Conservation (phyloP, 2,797 vertebrate genomes). For the Allobates femoralis region DNA sequence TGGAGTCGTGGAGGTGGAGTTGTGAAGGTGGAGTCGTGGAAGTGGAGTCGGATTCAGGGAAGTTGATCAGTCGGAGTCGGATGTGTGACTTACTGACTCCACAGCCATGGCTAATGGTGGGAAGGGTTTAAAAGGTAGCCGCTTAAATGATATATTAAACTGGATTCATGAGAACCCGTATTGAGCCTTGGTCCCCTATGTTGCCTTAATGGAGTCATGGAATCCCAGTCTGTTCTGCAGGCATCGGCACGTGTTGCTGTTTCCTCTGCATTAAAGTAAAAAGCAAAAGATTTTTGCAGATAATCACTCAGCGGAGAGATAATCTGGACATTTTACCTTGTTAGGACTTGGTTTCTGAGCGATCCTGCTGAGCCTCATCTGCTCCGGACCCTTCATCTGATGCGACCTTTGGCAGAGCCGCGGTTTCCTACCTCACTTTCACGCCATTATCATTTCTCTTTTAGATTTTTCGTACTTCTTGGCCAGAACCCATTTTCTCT, state of each 20-base stretch:
- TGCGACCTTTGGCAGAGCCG: constrained; percentile 52
- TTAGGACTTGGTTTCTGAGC: constrained; percentile 42
- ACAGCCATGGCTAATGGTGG: no score
- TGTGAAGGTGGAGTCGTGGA: no score
- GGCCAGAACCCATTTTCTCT: background rate
- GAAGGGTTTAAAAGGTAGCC: no score
- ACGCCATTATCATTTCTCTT: constrained; percentile 25
- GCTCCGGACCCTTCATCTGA: constrained; percentile 18
- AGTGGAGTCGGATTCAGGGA: no score
- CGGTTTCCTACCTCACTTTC: constrained; percentile 47
- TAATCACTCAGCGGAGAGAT: constrained; percentile 36
- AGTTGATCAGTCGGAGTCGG: no score
- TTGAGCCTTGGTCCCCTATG: background rate
- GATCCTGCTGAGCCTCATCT: constrained; percentile 26
- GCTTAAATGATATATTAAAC: no score
- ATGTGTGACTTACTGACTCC: no score
- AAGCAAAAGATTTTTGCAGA: constrained; percentile 28
- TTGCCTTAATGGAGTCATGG: background rate
- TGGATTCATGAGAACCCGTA: no score
- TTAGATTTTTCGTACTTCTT: constrained; percentile 37
- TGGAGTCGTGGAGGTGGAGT: no score
- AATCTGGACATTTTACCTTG: constrained; percentile 52
- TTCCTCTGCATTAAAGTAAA: background rate
- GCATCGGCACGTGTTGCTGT: constrained; percentile 4
- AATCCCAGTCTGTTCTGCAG: background rate